A percentile compares a stretch with the other conserved stretches of the same genome.
Evolutionary conservation across 2,888 invertebrate species (phyloP).

Genomic region (Sesia apiformis): DNA sequence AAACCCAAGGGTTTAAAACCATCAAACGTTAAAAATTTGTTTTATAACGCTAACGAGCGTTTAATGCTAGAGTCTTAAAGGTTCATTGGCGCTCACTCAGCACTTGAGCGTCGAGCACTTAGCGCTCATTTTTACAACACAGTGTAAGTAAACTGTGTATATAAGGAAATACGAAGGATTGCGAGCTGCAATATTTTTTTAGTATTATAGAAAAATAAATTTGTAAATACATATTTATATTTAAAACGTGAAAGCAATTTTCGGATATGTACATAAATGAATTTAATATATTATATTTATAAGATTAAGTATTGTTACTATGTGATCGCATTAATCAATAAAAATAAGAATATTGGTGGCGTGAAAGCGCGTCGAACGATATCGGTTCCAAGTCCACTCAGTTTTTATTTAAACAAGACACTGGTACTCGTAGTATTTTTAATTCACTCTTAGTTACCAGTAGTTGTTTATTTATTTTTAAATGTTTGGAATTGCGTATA

Average conservation of each 20-base stretch:
- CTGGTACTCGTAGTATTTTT: not conserved
- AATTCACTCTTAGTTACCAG: not conserved
- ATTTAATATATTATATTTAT: not conserved
- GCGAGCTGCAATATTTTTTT: slow-evolving; percentile 63
- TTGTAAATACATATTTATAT: slow-evolving; percentile 50
- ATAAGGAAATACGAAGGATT: slow-evolving; percentile 21
- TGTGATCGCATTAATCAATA: slow-evolving; percentile 49
- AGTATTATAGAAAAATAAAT: slow-evolving; percentile 50
- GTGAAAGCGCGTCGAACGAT: too few species aligned
- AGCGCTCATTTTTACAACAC: too few species aligned
- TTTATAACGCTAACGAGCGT: too few species aligned
- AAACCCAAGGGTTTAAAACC: too few species aligned
- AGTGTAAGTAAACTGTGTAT: too few species aligned
- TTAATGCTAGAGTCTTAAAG: too few species aligned
- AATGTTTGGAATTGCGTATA: too few species aligned
- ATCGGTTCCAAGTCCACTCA: too few species aligned
- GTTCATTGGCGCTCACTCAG: too few species aligned
- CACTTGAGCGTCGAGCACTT: too few species aligned
- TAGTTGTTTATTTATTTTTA: not conserved
- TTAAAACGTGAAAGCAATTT: slow-evolving; percentile 53
- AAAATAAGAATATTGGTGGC: too few species aligned
- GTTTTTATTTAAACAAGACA: not conserved
- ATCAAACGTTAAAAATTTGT: too few species aligned
- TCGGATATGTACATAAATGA: slow-evolving; percentile 14
- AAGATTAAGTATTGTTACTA: slow-evolving; percentile 6